Evolutionary conservation across 92 coral and sea anemone species (phyloP).

Genomic region (Isaurus tuberculatus): DNA sequence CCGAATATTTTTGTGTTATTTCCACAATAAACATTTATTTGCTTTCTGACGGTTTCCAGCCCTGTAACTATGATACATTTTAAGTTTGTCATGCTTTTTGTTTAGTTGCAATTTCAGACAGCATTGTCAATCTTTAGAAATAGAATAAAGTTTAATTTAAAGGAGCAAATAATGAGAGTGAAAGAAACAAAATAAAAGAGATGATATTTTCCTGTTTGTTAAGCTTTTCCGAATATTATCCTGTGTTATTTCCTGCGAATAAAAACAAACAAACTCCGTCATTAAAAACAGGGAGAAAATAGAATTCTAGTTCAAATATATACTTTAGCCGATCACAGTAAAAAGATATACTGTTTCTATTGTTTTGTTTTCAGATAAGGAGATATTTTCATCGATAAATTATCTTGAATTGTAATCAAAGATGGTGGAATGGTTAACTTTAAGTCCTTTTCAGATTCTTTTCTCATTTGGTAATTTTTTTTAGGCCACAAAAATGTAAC

Average conservation of each 20-base stretch:
- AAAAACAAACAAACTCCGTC: not conserved
- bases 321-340: not conserved
- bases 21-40: too few relatives aligned
- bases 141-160: not conserved
- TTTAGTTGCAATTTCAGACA: constrained; percentile 26
- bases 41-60: too few relatives aligned
- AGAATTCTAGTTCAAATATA: not conserved
- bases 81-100: not conserved
- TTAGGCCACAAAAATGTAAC: constrained; percentile 18
- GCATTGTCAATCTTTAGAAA: not conserved
- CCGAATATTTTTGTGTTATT: constrained; percentile 18
- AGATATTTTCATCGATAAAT: not conserved
- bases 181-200: not conserved
- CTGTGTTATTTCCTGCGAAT: constrained; percentile 23
- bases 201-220: constrained; percentile 2
- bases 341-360: not conserved
- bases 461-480: not conserved
- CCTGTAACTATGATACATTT: not conserved
- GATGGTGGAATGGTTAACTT: not conserved
- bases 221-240: constrained; percentile 17
- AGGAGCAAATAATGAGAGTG: not conserved
- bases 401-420: not conserved
- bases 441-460: not conserved
- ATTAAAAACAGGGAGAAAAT: not conserved
- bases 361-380: not conserved